phyloP scores from a whole-genome alignment of 2,888 invertebrate species.

The Diogma glabrata region DNA sequence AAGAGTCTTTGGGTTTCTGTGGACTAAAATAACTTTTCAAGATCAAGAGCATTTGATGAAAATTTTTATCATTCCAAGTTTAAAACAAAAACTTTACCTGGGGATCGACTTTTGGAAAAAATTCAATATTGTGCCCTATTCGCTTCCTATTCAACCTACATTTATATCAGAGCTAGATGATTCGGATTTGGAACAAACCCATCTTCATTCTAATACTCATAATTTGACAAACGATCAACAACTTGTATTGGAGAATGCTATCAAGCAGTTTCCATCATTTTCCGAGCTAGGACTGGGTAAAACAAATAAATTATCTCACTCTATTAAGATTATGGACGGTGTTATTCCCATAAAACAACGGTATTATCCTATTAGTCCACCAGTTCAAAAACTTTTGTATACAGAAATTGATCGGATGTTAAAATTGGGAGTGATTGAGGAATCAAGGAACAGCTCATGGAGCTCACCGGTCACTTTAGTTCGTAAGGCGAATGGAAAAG shows the following conservation, averaged over 20 bases:
- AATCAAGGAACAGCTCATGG: conserved; percentile 25
- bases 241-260: not conserved
- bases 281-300: not conserved
- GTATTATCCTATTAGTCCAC: conserved; percentile 18
- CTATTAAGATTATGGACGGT: conserved; percentile 13
- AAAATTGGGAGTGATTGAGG: conserved; percentile 23
- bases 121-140: no score
- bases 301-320: not conserved
- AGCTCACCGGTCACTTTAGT: conserved; percentile 24
- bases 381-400: conserved; percentile 17
- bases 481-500: conserved; percentile 19
- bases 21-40: no score
- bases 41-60: no score
- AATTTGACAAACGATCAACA: not conserved
- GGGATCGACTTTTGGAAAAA: no score
- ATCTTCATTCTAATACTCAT: not conserved
- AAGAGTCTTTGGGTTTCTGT: no score
- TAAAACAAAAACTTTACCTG: no score
- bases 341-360: conserved; percentile 14
- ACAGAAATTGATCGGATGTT: no score
- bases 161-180: no score
- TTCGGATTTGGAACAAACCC: no score
- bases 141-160: no score
- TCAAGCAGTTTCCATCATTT: not conserved
- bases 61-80: no score